These are phyloP conservation scores for Drosophila fuyamai DNA, from an alignment of 1,140 invertebrate genomes.

Conservation along the genomic window DNA sequence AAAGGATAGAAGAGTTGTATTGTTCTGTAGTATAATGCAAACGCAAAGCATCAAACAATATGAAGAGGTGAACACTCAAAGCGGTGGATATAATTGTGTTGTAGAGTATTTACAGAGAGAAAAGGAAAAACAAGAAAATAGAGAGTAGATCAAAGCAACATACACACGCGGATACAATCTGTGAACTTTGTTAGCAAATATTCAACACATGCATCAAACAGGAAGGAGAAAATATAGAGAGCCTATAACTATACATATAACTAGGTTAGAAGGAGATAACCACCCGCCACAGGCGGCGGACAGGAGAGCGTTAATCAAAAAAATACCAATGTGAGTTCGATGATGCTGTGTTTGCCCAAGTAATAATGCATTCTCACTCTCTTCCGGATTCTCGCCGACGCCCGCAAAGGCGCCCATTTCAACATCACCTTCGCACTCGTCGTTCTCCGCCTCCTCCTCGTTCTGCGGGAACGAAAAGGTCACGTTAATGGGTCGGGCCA, in stretches of 20 bases:
- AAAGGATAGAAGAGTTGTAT: slow-evolving; percentile 60
- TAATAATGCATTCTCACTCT: slow-evolving; percentile 85
- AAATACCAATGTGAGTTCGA: slow-evolving; percentile 85
- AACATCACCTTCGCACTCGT: slow-evolving; percentile 84
- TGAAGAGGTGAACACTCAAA: slow-evolving; percentile 75
- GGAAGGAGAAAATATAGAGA: slow-evolving; percentile 22
- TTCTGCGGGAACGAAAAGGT: slow-evolving; percentile 94
- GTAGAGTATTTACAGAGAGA: slow-evolving; percentile 5
- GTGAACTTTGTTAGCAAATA: slow-evolving; percentile 27
- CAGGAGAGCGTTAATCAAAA: slow-evolving; percentile 83
- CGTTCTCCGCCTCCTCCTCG: slow-evolving; percentile 87
- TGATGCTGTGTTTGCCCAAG: slow-evolving; percentile 85
- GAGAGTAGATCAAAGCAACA: slow-evolving; percentile 19
- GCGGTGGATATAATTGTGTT: slow-evolving; percentile 43
- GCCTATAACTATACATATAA: slow-evolving; percentile 65
- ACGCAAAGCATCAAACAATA: slow-evolving; percentile 68
- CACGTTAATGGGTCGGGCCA: slow-evolving; percentile 93
- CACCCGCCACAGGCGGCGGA: slow-evolving; percentile 40
- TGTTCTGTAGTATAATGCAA: slow-evolving; percentile 69
- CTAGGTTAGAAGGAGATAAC: slow-evolving; percentile 65
- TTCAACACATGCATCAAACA: slow-evolving; percentile 45
- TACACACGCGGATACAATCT: slow-evolving; percentile 20
- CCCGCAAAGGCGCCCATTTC: slow-evolving; percentile 80
- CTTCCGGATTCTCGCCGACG: slow-evolving; percentile 83
- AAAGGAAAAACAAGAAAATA: slow-evolving; percentile 21